Conservation (phyloP, 2,797 vertebrate genomes). For the Hoplostethus mediterraneus region DNA sequence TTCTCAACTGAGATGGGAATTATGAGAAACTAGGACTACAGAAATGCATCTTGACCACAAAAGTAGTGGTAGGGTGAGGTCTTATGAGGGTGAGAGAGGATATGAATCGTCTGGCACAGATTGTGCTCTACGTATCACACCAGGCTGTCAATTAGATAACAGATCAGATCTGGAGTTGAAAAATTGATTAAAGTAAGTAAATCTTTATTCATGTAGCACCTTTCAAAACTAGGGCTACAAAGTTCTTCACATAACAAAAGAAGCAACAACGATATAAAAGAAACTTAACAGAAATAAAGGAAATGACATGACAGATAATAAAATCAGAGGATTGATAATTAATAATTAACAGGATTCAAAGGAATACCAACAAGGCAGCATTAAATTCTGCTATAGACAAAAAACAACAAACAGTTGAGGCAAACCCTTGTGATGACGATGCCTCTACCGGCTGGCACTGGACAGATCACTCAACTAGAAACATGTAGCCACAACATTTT, state of each 20-base stretch:
- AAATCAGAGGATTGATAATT: too few relatives aligned
- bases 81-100: conserved; percentile 39
- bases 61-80: conserved; percentile 2
- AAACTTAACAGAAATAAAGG: too few relatives aligned
- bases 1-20: conserved; percentile 5
- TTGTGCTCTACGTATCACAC: conserved; percentile 43
- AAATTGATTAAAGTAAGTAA: conserved; percentile 30
- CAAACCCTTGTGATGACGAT: conserved; percentile 15
- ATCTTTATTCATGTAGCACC: too few relatives aligned
- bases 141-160: conserved; percentile 53
- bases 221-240: too few relatives aligned
- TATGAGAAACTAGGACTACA: conserved; percentile 14
- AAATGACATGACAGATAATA: too few relatives aligned
- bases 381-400: conserved; percentile 13
- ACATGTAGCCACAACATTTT: conserved; percentile 8
- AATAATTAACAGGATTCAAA: too few relatives aligned
- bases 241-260: too few relatives aligned
- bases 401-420: conserved; percentile 29
- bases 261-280: too few relatives aligned
- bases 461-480: conserved; percentile 7
- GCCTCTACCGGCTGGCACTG: neutral
- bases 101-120: conserved; percentile 45
- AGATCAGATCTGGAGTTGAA: conserved; percentile 49
- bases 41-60: conserved; percentile 34
- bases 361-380: too few relatives aligned